A percentile compares a stretch with the other conserved stretches of the same genome.
phyloP scores from a whole-genome alignment of 2,113 vertebrate species.

The Tylochromis polylepis region DNA sequence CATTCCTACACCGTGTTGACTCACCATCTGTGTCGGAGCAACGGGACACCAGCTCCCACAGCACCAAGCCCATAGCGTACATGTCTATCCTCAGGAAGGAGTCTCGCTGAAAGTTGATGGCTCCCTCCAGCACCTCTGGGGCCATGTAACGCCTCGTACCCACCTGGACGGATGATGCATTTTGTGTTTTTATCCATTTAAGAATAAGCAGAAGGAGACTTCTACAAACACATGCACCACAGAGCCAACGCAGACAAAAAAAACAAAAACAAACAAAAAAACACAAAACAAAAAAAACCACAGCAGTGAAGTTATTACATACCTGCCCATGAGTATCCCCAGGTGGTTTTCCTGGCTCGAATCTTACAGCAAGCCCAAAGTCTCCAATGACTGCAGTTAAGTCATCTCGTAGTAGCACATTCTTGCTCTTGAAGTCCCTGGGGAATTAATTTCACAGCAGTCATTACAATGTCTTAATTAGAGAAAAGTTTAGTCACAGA shows the following conservation, averaged over 20 bases:
- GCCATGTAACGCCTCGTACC: slow-evolving; percentile 98
- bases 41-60: slow-evolving; percentile 94
- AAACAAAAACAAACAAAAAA: no score
- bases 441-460: background rate
- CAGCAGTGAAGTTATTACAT: background rate
- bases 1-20: slow-evolving; percentile 39
- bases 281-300: rapidly evolving
- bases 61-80: slow-evolving; percentile 94
- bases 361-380: slow-evolving; percentile 93
- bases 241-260: background rate
- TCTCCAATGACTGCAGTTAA: slow-evolving; percentile 91
- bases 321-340: slow-evolving; percentile 98
- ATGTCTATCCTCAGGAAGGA: slow-evolving; percentile 97
- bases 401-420: slow-evolving; percentile 91
- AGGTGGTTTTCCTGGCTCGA: slow-evolving; percentile 95
- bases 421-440: slow-evolving; percentile 99
- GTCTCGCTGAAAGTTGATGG: slow-evolving; percentile 97
- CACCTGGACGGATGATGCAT: slow-evolving; percentile 73
- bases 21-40: slow-evolving; percentile 88
- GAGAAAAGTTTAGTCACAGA: background rate
- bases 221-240: background rate
- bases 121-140: slow-evolving; percentile 96
- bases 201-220: background rate
- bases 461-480: background rate
- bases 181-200: background rate